Base-by-base conservation (phyloP, 2,113 vertebrate species). In the Xiphias gladius region DNA sequence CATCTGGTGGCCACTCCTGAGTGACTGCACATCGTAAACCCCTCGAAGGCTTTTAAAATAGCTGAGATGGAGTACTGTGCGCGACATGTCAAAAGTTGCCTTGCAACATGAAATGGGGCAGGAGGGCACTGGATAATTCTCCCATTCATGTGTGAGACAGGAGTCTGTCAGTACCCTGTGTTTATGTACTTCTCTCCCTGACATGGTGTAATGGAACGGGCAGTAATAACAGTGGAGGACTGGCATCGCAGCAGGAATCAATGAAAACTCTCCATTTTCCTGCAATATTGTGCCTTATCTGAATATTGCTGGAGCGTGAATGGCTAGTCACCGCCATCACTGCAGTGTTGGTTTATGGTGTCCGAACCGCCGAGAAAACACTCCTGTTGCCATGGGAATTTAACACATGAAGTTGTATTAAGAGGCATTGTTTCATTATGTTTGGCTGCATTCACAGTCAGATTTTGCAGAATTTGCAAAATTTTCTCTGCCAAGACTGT, bases 171-270 rank as follows among this genome's bases (percentile, higher is more conserved):
- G 69, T 84, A 92, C 86, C 92, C 92, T 86, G 84, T 94, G 87
- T 91, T 93, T 92, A 94, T 87, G 89, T 72, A 82, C 84, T 80
- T 88, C 88, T 92, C 89, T 93, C 85, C 8, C 73, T 89, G 92
- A 89, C 91, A 80, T 67, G 74, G 76, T 88, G 86, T 89, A 91
- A 93, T 92, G 90, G 91, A 94, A 92, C 83, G 59, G 72, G 63
- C 74, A 46, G 88, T 94, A 94, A 96, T 94, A 89, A 93, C 89
- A 93, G 94, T 92, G 91, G 89, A 86, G 91, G 84, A 80, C 79
- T 68, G 86, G 83, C 77, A 73, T 90, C 91, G 35, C 93, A 89
- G 91, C 77, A 41, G 89, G 93, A 87, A 67, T 74, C 82, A 81
- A 83, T 92, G 90, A 89, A 93, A 93, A 92, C 19, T 76, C 72